Base-by-base conservation (phyloP, 2,797 vertebrate species). In the Gouania willdenowi region DNA sequence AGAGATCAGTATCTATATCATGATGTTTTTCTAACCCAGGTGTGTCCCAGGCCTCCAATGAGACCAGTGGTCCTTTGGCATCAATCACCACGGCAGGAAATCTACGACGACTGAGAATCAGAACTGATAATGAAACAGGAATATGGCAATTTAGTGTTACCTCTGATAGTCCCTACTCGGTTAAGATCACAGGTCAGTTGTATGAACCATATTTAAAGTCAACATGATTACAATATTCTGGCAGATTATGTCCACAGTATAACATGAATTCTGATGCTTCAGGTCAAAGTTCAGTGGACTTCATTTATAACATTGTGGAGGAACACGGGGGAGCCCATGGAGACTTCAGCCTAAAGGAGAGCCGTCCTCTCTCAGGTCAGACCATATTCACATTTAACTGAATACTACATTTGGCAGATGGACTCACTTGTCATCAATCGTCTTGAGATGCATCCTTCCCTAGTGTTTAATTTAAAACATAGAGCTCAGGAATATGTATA, bases 251-350 rank as follows among this genome's bases (percentile, higher is more conserved):
- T n/a, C n/a, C n/a, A n/a, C n/a, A n/a, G n/a, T n/a, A n/a, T n/a
- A n/a, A n/a, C n/a, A n/a, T n/a, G n/a, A n/a, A n/a, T n/a, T n/a
- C n/a, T n/a, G n/a, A n/a, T 64, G 15, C 47, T 3, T 7, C 41
- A 88, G 84, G 78, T 66, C 82, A 77, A 27, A 88, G 85, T 62
- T 68, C 55, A 10, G 26, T 87, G 29, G 58, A 77, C 19, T 76
- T 87, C 10, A 48, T 84, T 11, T 79, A 45, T 28, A 36, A 75
- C 43, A 61, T 83, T 39, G 73, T 85, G 38, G 71, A 82, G 37
- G 42, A 23, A 1, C 30, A 48, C n/a, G 25, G 50, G 11, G 75
- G 72, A 34, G 40, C 43, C 10, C 75, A 71, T 1, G 36, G 56
- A 2, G 79, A 75, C 28, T 72, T 72, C 21, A 49, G 33, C 36